A percentile compares a stretch with the other conserved stretches of the same genome.
These are phyloP conservation scores for Amazona vittata DNA, from an alignment of 2,113 vertebrate species.

Conservation along the genomic window DNA sequence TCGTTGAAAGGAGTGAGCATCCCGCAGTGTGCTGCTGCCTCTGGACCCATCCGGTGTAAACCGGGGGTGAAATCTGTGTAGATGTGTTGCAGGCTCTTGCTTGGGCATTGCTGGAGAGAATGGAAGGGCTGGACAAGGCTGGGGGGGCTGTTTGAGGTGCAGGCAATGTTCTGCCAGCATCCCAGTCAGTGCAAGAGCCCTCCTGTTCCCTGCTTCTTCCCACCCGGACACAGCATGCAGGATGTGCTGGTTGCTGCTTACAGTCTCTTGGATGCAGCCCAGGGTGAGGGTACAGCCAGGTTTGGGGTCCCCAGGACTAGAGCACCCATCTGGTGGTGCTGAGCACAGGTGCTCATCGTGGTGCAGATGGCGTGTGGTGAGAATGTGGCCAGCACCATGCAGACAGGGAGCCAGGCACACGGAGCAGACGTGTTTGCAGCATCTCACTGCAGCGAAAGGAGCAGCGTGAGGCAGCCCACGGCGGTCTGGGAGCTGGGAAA, in stretches of 20 bases:
- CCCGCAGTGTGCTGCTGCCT: background rate
- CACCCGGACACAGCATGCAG: background rate
- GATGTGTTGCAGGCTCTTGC: background rate
- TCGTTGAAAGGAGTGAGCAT: background rate
- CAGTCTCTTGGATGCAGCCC: background rate
- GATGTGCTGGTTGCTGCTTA: accelerated
- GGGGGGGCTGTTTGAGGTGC: background rate
- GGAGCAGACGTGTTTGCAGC: slow-evolving; percentile 7
- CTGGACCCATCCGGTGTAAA: background rate
- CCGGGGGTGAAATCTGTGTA: background rate
- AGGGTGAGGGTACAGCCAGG: background rate
- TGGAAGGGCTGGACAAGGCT: accelerated
- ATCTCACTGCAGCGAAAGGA: slow-evolving; percentile 22
- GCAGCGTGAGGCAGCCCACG: background rate
- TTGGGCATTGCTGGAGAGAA: background rate
- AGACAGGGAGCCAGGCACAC: background rate
- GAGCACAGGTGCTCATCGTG: background rate
- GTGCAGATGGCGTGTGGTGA: background rate
- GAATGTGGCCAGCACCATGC: background rate
- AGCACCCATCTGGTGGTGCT: background rate
- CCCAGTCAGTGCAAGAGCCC: background rate
- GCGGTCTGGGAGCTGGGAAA: background rate
- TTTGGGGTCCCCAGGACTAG: background rate
- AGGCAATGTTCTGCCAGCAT: accelerated
- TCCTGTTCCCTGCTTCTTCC: background rate